Evolutionary conservation across 2,888 invertebrate species (phyloP).

Genomic region (Mechanitis messenoides): DNA sequence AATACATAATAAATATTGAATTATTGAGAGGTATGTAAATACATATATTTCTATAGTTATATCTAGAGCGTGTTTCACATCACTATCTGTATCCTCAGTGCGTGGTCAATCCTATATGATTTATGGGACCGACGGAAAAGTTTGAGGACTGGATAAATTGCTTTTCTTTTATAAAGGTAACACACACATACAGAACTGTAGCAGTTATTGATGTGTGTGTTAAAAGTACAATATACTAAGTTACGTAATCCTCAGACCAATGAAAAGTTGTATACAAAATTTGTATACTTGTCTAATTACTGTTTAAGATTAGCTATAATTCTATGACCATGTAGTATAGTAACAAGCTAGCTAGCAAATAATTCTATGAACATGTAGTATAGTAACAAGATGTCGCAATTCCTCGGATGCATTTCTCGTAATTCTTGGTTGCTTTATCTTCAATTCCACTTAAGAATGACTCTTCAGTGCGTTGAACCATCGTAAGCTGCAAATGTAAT

Average conservation of each 20-base stretch:
- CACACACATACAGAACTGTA: not conserved
- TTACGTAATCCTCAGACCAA: too few species aligned
- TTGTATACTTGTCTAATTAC: not conserved
- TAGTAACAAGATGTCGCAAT: too few species aligned
- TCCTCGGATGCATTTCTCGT: too few species aligned
- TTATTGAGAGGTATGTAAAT: not conserved
- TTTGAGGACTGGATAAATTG: slow-evolving; percentile 23
- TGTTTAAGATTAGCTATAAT: too few species aligned
- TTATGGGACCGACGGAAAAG: slow-evolving; percentile 28
- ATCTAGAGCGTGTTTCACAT: not conserved
- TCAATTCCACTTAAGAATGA: slow-evolving; percentile 35
- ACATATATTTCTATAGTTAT: not conserved
- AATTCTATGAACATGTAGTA: too few species aligned
- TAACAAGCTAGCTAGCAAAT: too few species aligned
- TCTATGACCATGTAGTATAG: too few species aligned
- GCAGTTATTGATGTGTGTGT: not conserved
- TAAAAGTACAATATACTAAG: too few species aligned
- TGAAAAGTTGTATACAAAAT: too few species aligned
- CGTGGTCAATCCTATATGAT: slow-evolving; percentile 21
- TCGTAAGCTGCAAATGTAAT: too few species aligned
- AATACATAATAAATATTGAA: too few species aligned
- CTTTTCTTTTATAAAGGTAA: slow-evolving; percentile 16
- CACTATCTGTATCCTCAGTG: slow-evolving; percentile 8
- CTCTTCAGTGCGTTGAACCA: slow-evolving; percentile 33
- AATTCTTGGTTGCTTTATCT: too few species aligned